phyloP scores from a whole-genome alignment of 1,140 invertebrate genomes.

The Contarinia nasturtii region DNA sequence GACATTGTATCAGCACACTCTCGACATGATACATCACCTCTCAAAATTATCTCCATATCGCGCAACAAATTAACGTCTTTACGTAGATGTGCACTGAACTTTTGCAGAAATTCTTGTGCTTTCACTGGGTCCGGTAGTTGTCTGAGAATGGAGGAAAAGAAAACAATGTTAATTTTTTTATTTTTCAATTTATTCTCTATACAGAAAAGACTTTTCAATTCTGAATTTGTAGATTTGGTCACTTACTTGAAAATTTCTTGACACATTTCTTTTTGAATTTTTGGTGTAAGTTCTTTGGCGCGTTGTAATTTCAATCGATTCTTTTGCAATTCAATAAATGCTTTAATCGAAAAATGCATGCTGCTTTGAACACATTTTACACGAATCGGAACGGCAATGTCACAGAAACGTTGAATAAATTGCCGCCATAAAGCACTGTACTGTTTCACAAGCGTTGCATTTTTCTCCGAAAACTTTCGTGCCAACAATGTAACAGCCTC shows the following conservation, averaged over 20 bases:
- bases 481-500: conserved; percentile 74
- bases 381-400: conserved; percentile 79
- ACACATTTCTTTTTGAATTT: conserved; percentile 43
- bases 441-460: conserved; percentile 71
- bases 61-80: conserved; percentile 57
- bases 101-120: conserved; percentile 76
- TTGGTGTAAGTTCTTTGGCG: conserved; percentile 32
- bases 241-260: conserved; percentile 18
- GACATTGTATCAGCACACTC: conserved; percentile 66
- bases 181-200: too few species aligned
- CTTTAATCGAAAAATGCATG: conserved; percentile 90
- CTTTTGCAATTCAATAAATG: conserved; percentile 88
- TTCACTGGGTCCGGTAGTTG: conserved; percentile 77
- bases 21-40: conserved; percentile 72
- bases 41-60: conserved; percentile 70
- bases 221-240: too few species aligned
- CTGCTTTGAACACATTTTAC: conserved; percentile 94
- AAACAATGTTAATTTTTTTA: too few species aligned
- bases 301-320: conserved; percentile 67
- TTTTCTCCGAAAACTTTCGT: conserved; percentile 91
- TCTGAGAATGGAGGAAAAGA: too few species aligned
- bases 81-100: conserved; percentile 67
- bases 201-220: too few species aligned
- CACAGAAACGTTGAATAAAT: conserved; percentile 86
- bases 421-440: conserved; percentile 71